Conservation (phyloP, 2,888 invertebrate species). For the Leptothorax acervorum region DNA sequence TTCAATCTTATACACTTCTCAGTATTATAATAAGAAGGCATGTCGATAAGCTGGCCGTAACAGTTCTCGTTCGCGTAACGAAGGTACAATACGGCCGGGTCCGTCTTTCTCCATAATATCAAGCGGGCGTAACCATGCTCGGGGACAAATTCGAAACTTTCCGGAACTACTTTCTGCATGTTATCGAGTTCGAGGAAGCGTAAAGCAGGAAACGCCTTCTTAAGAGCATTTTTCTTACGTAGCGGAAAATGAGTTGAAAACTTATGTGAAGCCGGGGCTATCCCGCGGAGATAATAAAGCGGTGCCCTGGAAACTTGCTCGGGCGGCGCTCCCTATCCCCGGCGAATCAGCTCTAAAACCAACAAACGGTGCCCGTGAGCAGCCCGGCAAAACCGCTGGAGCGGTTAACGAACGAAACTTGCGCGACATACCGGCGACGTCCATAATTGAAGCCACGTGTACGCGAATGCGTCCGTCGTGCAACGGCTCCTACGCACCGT, state of each 20-base stretch:
- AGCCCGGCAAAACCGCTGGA: slow-evolving; percentile 25
- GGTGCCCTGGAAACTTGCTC: slow-evolving; percentile 35
- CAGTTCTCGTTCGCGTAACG: slow-evolving; percentile 34
- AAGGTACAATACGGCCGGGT: slow-evolving; percentile 30
- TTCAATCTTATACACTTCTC: background rate
- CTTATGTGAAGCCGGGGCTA: slow-evolving; percentile 51
- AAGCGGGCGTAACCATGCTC: slow-evolving; percentile 41
- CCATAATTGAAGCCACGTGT: slow-evolving; percentile 49
- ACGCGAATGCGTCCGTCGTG: background rate
- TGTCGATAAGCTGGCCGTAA: slow-evolving; percentile 32
- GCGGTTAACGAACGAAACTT: slow-evolving; percentile 57
- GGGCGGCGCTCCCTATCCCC: slow-evolving; percentile 15
- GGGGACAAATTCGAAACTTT: slow-evolving; percentile 56
- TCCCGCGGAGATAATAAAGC: slow-evolving; percentile 53
- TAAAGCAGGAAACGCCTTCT: slow-evolving; percentile 55
- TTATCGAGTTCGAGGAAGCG: slow-evolving; percentile 51
- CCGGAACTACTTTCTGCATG: slow-evolving; percentile 53
- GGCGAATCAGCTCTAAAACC: slow-evolving; percentile 53
- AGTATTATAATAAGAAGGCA: slow-evolving; percentile 32
- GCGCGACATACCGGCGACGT: slow-evolving; percentile 42
- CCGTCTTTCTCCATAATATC: slow-evolving; percentile 17
- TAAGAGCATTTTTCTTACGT: slow-evolving; percentile 56
- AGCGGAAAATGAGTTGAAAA: slow-evolving; percentile 57
- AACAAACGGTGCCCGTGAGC: slow-evolving; percentile 46
- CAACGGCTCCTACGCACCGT: background rate